Base-by-base conservation (phyloP, 2,888 invertebrate species). In the Brenthis daphne region DNA sequence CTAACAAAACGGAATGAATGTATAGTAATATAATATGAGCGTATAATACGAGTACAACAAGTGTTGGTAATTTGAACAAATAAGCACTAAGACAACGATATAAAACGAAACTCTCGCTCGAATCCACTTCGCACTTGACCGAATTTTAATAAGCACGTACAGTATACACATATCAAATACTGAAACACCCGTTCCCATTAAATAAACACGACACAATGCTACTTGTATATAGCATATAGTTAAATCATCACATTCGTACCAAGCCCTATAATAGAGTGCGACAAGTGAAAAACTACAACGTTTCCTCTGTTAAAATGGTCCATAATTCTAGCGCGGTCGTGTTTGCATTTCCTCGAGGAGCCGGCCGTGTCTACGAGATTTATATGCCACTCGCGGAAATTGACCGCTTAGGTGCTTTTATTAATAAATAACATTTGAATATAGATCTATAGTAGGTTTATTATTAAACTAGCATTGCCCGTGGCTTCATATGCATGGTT, bases 271-370 rank as follows among this genome's bases (percentile, higher is more conserved):
- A 80, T 77, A 79, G 75, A 74, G 61, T 68, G 74, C 71, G 75
- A 77, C 77, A 78, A 79, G 78, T 90, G 89, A 90, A 89, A 90
- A 90, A 90, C 83, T 87, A 84, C 84, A 80, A 77, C 85, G 89
- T 89, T 90, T 90, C 90, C 89, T 85, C 81, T 82, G 86, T 84
- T 86, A 85, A 86, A 88, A 84, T 84, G 85, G 82, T 78, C 84
- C 81, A 89, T 89, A 89, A 88, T 83, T 90, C 85, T 82, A 68
- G 66, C 73, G 80, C 79, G 85, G 82, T 84, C 79, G 82, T 82
- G 82, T 84, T 82, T 86, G 88, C 85, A 89, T 89, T 90, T 90
- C 90, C 90, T 81, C 75, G 79, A 74, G 74, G 82, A 81, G 79
- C 79, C 77, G 75, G 70, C 80, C 85, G 84, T 79, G 81, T 86